phyloP scores from a whole-genome alignment of 2,113 vertebrate species.

The Thomomys bottae region DNA sequence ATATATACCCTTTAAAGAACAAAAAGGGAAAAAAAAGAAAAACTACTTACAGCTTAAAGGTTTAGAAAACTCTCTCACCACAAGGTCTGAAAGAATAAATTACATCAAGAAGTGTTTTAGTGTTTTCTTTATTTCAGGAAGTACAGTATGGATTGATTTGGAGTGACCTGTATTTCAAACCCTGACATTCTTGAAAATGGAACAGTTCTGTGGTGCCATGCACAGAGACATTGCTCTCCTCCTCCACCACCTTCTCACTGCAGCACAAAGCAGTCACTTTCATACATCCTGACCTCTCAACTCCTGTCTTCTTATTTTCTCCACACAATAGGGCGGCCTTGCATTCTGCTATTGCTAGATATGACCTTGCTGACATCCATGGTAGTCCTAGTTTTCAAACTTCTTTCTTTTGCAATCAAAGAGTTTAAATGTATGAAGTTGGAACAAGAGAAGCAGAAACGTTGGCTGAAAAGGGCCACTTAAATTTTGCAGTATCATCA shows the following conservation, averaged over 20 bases:
- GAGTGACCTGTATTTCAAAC: slow-evolving; percentile 63
- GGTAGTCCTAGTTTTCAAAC: background rate
- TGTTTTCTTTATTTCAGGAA: slow-evolving; percentile 62
- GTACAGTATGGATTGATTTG: slow-evolving; percentile 45
- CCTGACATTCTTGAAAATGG: slow-evolving; percentile 46
- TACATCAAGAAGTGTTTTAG: slow-evolving; percentile 34
- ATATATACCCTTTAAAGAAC: background rate
- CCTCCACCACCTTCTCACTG: background rate
- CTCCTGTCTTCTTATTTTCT: slow-evolving; percentile 47
- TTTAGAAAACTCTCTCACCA: slow-evolving; percentile 60
- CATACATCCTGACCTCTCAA: slow-evolving; percentile 42
- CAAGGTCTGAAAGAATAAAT: slow-evolving; percentile 56
- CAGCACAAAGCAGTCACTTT: slow-evolving; percentile 42
- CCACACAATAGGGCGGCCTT: slow-evolving; percentile 3
- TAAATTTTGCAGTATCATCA: background rate
- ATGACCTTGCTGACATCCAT: background rate
- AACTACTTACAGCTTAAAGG: slow-evolving; percentile 42
- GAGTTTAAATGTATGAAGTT: background rate
- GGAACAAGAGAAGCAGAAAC: background rate
- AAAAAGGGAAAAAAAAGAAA: background rate
- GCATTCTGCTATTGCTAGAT: background rate
- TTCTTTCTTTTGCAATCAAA: background rate
- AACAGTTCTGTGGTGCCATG: background rate
- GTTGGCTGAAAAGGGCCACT: background rate
- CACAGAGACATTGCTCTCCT: background rate